A percentile compares a stretch with the other conserved stretches of the same genome.
phyloP scores from a whole-genome alignment of 2,113 vertebrate species.

The Epinephelus lanceolatus region DNA sequence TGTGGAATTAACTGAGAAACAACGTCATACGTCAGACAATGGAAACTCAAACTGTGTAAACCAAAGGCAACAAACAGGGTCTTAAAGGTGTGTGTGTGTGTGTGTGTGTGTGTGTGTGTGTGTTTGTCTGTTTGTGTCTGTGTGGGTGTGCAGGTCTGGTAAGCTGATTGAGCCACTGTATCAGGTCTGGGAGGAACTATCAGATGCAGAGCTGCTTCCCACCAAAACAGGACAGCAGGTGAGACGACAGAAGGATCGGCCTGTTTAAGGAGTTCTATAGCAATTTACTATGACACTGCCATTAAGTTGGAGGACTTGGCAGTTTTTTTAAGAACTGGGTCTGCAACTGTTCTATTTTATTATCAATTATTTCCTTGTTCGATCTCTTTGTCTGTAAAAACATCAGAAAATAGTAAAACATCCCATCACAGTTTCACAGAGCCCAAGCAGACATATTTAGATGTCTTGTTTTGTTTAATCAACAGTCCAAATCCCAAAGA shows the following conservation, averaged over 20 bases:
- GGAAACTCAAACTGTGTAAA: background rate
- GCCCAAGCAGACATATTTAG: background rate
- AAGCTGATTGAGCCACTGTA: constrained; percentile 90
- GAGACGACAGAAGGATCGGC: constrained; percentile 18
- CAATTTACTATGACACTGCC: too few relatives aligned
- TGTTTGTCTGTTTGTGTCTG: background rate
- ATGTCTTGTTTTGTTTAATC: background rate
- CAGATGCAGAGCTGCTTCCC: constrained; percentile 83
- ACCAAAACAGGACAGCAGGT: constrained; percentile 84
- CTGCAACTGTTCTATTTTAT: background rate
- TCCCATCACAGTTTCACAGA: background rate
- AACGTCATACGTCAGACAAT: background rate
- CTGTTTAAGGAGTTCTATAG: background rate
- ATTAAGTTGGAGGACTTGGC: background rate
- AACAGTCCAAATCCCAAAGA: background rate
- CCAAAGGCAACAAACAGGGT: background rate
- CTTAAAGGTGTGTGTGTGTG: background rate
- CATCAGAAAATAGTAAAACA: background rate
- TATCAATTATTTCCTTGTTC: background rate
- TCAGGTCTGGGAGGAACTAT: constrained; percentile 93
- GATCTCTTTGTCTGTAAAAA: background rate
- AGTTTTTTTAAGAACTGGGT: background rate
- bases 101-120: too few relatives aligned
- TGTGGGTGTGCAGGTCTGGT: constrained; percentile 86
- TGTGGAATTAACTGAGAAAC: too few relatives aligned